phyloP scores from a whole-genome alignment of 1,140 invertebrate genomes.

The Andrena cerasifolii region DNA sequence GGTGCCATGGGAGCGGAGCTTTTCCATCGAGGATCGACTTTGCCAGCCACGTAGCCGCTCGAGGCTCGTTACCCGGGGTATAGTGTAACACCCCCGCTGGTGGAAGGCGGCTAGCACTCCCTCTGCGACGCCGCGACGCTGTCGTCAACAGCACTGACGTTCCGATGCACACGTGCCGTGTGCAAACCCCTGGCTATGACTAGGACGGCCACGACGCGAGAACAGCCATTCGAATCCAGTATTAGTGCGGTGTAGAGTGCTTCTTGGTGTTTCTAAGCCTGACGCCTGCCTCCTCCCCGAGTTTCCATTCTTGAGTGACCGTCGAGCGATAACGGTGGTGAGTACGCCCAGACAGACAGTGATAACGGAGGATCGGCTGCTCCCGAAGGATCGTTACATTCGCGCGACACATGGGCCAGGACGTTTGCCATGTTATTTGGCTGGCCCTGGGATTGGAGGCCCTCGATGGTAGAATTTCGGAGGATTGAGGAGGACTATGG shows the following conservation, averaged over 20 bases:
- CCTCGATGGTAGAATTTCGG: too few species aligned
- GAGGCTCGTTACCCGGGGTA: neutral
- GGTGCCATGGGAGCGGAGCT: too few species aligned
- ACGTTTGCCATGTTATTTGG: too few species aligned
- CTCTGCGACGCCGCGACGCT: constrained; percentile 48
- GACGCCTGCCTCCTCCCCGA: constrained; percentile 43
- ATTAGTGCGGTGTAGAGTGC: constrained; percentile 80
- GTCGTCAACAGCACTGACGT: constrained; percentile 74
- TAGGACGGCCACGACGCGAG: constrained; percentile 78
- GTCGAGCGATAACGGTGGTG: constrained; percentile 63
- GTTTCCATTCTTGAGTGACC: constrained; percentile 43
- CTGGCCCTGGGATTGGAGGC: too few species aligned
- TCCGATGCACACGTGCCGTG: constrained; percentile 80
- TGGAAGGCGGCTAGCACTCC: constrained; percentile 42
- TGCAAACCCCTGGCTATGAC: constrained; percentile 81
- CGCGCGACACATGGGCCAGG: too few species aligned
- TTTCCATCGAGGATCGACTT: neutral
- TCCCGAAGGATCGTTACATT: too few species aligned
- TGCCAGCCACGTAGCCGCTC: neutral
- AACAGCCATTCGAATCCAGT: constrained; percentile 82
- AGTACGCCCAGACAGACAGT: constrained; percentile 33
- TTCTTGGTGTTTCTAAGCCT: constrained; percentile 65
- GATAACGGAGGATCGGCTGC: neutral
- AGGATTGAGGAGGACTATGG: too few species aligned
- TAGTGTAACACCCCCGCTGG: constrained; percentile 54